These are phyloP conservation scores for Zapornia atra DNA, from an alignment of 2,113 vertebrate genomes.

Conservation along the genomic window DNA sequence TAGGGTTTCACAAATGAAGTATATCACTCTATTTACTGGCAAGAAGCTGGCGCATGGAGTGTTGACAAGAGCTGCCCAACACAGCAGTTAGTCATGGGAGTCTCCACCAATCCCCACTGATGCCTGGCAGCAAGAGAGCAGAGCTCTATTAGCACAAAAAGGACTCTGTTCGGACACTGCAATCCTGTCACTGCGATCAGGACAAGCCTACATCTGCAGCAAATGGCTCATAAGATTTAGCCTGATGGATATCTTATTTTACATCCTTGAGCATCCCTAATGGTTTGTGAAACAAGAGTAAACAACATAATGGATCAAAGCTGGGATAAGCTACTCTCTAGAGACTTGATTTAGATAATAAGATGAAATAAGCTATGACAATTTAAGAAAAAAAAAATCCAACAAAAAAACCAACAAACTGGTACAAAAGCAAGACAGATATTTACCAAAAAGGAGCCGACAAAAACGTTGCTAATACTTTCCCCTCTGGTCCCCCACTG, in stretches of 20 bases:
- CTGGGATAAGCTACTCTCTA: slow-evolving; percentile 8
- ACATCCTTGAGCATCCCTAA: not conserved
- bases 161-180: not conserved
- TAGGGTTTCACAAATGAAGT: not conserved
- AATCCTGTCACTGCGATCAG: not conserved
- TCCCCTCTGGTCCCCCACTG: not conserved
- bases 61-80: not conserved
- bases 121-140: not conserved
- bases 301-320: slow-evolving; percentile 23
- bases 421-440: not conserved
- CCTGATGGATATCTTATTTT: slow-evolving; percentile 14
- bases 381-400: not conserved
- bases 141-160: not conserved
- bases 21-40: too few relatives aligned
- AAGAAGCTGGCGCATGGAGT: not conserved
- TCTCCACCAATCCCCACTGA: rapidly evolving
- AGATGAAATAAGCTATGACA: not conserved
- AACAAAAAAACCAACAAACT: not conserved
- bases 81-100: too few relatives aligned
- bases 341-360: not conserved
- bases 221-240: not conserved
- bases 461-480: not conserved
- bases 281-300: slow-evolving; percentile 40
- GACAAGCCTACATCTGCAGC: not conserved
- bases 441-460: not conserved